Evolutionary conservation across 2,888 invertebrate genomes (phyloP).

Genomic region (Hemicrepidius hirtus): DNA sequence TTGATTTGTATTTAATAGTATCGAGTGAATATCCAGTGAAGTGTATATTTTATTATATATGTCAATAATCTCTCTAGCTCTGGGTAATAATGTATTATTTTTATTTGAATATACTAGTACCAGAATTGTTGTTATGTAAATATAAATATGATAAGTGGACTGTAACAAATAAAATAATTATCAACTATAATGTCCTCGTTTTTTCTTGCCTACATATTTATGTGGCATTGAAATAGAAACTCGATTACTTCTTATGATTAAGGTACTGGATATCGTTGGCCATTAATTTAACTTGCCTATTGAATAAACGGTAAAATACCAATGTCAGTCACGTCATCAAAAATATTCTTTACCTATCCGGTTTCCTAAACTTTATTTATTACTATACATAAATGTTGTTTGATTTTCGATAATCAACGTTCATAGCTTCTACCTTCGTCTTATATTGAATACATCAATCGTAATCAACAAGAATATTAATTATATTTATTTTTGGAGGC

Average conservation of each 20-base stretch:
- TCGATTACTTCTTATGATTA: conserved; percentile 26
- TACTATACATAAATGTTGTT: conserved; percentile 14
- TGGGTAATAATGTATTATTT: conserved; percentile 49
- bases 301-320: conserved; percentile 33
- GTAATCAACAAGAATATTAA: conserved; percentile 40
- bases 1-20: conserved; percentile 42
- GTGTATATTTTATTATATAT: conserved; percentile 50
- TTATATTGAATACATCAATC: conserved; percentile 43
- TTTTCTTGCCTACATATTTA: conserved; percentile 26
- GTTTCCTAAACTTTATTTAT: conserved; percentile 28
- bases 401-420: conserved; percentile 26
- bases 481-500: conserved; percentile 9
- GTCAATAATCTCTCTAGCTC: conserved; percentile 35
- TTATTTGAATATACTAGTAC: conserved; percentile 48
- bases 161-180: conserved; percentile 63
- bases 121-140: conserved; percentile 70
- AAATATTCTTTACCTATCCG: conserved; percentile 23
- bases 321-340: conserved; percentile 25
- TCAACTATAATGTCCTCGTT: conserved; percentile 15
- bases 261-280: conserved; percentile 2
- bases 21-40: conserved; percentile 43
- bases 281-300: conserved; percentile 27
- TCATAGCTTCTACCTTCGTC: conserved; percentile 26
- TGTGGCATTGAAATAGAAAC: conserved; percentile 23
- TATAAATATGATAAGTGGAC: conserved; percentile 67